Percentiles rank a stretch among this genome's conserved stretches.
Conservation (phyloP, 1,140 invertebrate species). For the Drosophila tropicalis region DNA sequence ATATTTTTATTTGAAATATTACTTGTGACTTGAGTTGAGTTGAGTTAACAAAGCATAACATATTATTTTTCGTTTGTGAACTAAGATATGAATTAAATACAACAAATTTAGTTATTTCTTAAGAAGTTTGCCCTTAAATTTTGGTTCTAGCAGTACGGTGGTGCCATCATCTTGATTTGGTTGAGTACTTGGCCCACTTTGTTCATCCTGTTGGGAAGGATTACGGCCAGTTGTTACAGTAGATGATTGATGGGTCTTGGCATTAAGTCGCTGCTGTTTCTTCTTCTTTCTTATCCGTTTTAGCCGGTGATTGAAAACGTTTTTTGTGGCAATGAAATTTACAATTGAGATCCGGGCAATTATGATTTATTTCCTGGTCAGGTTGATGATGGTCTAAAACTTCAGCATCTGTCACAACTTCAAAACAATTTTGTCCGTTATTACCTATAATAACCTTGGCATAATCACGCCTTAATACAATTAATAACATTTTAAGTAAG, state of each 20-base stretch:
- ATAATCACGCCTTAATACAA: constrained; percentile 35
- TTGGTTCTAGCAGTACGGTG: not conserved
- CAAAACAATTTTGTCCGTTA: constrained; percentile 44
- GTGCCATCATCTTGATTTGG: not conserved
- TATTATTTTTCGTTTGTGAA: not conserved
- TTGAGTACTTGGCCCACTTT: not conserved
- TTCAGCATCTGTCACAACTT: constrained; percentile 39
- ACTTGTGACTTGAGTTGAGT: not conserved
- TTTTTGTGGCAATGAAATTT: not conserved
- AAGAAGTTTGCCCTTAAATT: not conserved
- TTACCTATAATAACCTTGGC: constrained; percentile 45
- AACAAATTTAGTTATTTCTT: not conserved
- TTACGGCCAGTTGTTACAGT: no score
- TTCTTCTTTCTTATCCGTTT: not conserved
- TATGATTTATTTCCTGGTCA: no score
- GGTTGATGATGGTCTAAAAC: not conserved
- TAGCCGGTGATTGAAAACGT: not conserved
- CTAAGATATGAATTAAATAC: not conserved
- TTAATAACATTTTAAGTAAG: not conserved
- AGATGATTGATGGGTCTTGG: no score
- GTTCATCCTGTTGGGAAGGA: not conserved
- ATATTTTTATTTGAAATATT: constrained; percentile 7
- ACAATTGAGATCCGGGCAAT: not conserved
- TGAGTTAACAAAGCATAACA: not conserved
- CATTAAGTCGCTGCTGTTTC: not conserved